These are phyloP conservation scores for Pristionchus japonicus DNA, from an alignment of 2,888 invertebrate species.

Conservation along the genomic window DNA sequence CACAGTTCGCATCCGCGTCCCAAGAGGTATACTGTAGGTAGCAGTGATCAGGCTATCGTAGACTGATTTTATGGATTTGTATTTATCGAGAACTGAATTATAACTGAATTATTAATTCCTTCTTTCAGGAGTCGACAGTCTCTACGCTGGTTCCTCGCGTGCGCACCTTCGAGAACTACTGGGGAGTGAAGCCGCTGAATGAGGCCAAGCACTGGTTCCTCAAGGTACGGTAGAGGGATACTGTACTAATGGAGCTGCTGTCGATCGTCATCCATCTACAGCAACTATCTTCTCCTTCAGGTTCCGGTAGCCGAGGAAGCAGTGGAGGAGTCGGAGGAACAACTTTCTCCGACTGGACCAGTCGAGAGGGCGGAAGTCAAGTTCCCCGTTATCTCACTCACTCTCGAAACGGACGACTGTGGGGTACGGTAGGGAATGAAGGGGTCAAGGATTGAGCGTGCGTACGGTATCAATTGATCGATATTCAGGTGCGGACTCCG, in stretches of 20 bases:
- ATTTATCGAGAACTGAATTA: neutral
- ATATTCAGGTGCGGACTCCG: conserved; percentile 87
- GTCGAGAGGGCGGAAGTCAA: conserved; percentile 58
- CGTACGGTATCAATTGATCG: too few species aligned
- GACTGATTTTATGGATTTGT: neutral
- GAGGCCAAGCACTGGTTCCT: conserved; percentile 48
- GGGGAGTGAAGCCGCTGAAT: conserved; percentile 82
- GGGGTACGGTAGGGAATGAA: neutral
- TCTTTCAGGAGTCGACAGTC: neutral
- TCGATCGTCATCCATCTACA: too few species aligned
- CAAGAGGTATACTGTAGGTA: conserved; percentile 65
- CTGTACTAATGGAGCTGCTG: neutral
- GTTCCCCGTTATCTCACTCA: conserved; percentile 60
- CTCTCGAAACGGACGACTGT: conserved; percentile 55
- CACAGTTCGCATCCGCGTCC: conserved; percentile 75
- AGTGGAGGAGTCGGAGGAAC: conserved; percentile 19
- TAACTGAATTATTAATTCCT: neutral
- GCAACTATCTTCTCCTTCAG: neutral
- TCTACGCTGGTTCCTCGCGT: conserved; percentile 22
- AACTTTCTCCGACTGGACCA: conserved; percentile 14
- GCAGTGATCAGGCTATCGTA: neutral
- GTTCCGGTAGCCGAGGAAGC: conserved; percentile 22
- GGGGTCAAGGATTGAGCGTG: neutral
- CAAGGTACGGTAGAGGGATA: neutral
- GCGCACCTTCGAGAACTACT: conserved; percentile 82